Percentiles rank a stretch among this genome's conserved stretches.
Evolutionary conservation across 2,113 vertebrate species (phyloP).

Genomic region (Psilopogon haemacephalus): DNA sequence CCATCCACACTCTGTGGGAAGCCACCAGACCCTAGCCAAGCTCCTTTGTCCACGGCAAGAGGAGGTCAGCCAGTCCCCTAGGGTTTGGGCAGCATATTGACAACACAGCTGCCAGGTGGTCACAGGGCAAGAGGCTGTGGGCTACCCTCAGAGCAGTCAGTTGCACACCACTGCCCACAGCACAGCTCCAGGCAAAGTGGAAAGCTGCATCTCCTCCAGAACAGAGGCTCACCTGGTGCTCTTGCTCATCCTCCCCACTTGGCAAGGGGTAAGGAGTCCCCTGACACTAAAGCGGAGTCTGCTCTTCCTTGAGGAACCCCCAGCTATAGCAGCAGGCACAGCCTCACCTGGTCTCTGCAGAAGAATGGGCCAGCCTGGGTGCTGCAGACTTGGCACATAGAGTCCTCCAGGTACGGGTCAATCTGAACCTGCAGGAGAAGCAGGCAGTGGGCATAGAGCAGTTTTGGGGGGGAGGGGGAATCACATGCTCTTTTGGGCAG

Average conservation of each 20-base stretch:
- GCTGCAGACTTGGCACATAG: slow-evolving; percentile 94
- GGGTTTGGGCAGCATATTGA: background rate
- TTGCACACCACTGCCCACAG: background rate
- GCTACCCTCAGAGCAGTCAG: background rate
- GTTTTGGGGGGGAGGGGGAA: accelerated
- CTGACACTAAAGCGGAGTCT: background rate
- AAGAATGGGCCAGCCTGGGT: slow-evolving; percentile 95
- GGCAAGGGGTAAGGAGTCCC: background rate
- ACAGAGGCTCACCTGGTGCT: background rate
- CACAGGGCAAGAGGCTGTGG: background rate
- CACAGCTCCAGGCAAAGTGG: too few species aligned
- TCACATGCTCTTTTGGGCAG: accelerated
- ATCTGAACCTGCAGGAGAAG: slow-evolving; percentile 87
- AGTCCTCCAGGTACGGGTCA: slow-evolving; percentile 95
- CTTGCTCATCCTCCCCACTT: accelerated
- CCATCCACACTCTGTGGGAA: accelerated
- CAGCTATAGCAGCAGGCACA: accelerated
- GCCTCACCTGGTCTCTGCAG: slow-evolving; percentile 93
- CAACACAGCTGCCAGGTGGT: accelerated
- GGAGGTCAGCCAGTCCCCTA: background rate
- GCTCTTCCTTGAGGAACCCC: accelerated
- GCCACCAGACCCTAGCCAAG: accelerated
- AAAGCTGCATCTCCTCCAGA: background rate
- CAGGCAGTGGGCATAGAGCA: background rate
- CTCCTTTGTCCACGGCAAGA: accelerated